These are phyloP conservation scores for Agriopis aurantiaria DNA, from an alignment of 2,888 invertebrate species.

Conservation along the genomic window DNA sequence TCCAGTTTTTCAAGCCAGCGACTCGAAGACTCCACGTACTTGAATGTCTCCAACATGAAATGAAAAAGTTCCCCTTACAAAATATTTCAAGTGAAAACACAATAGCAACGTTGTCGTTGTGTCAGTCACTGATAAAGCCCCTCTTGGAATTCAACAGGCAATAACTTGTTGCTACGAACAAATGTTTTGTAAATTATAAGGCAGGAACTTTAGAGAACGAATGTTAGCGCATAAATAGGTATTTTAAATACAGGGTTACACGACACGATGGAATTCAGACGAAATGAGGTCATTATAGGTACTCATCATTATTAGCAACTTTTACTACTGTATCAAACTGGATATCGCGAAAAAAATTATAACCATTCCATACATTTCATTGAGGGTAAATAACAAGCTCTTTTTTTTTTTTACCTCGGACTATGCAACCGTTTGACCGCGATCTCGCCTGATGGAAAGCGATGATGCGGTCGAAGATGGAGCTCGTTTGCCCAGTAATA, in stretches of 20 bases:
- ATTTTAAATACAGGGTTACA: background rate
- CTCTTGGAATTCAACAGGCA: constrained; percentile 37
- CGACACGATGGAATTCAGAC: too few relatives aligned
- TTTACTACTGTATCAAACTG: too few relatives aligned
- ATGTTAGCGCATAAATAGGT: background rate
- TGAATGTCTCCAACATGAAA: constrained; percentile 15
- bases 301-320: too few relatives aligned
- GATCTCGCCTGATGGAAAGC: too few relatives aligned
- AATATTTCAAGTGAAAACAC: constrained; percentile 33
- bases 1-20: background rate
- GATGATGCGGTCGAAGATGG: too few relatives aligned
- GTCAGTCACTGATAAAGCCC: constrained; percentile 26
- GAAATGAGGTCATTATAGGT: too few relatives aligned
- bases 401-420: too few relatives aligned
- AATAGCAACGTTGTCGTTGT: constrained; percentile 31
- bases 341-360: too few relatives aligned
- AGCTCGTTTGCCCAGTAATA: too few relatives aligned
- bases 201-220: constrained; percentile 13
- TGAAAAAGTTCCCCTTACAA: constrained; percentile 12
- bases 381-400: too few relatives aligned
- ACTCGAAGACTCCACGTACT: background rate
- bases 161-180: constrained; percentile 28
- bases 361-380: too few relatives aligned
- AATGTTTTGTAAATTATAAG: constrained; percentile 7
- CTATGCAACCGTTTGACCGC: too few relatives aligned